Percentiles rank a stretch among this genome's conserved stretches.
These are phyloP conservation scores for honey bee (Apis mellifera) DNA, from an alignment of 1,140 invertebrate species.

Conservation along the genomic window Amel_HAv3.1 CM009935.2:9749001-9749500, in stretches of 20 bases:
- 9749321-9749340: conserved; percentile 35
- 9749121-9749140: background rate
- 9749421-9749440: background rate
- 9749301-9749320: conserved; percentile 29
- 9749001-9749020: background rate
- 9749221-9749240: conserved; percentile 44
- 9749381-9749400: conserved; percentile 42
- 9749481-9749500: background rate
- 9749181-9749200: conserved; percentile 69
- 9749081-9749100: background rate
- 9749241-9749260: conserved; percentile 23
- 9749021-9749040: background rate
- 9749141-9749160: too few relatives aligned
- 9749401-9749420: conserved; percentile 36
- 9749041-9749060: too few relatives aligned
- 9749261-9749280: conserved; percentile 45
- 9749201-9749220: conserved; percentile 64
- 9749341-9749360: conserved; percentile 42
- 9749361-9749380: conserved; percentile 38
- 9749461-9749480: background rate
- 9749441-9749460: background rate
- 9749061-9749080: too few relatives aligned
- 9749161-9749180: conserved; percentile 4
- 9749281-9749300: conserved; percentile 47
- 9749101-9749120: background rate